Percentiles rank a stretch among this genome's conserved stretches.
phyloP scores from a whole-genome alignment of 2,888 invertebrate genomes.

The Scotopteryx bipunctaria region DNA sequence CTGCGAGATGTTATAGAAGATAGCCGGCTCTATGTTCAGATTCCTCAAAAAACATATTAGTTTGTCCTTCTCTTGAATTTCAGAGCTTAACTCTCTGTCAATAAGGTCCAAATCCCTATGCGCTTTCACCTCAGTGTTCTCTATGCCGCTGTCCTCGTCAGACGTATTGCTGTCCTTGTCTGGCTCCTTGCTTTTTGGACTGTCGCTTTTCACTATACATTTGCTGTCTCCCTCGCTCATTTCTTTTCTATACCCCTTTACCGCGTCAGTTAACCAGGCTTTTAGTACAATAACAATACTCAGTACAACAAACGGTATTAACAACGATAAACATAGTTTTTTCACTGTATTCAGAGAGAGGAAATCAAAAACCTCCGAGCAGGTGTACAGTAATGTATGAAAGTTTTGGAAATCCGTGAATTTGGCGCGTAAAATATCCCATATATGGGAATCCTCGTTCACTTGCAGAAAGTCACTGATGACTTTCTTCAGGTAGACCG shows the following conservation, averaged over 20 bases:
- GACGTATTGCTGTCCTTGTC: slow-evolving; percentile 46
- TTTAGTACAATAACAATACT: slow-evolving; percentile 62
- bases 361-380: slow-evolving; percentile 90
- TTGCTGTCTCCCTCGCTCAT: slow-evolving; percentile 34
- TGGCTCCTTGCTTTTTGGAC: neutral
- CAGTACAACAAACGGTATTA: slow-evolving; percentile 83
- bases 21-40: slow-evolving; percentile 76
- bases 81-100: slow-evolving; percentile 44
- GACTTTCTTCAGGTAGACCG: slow-evolving; percentile 69
- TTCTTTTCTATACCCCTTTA: slow-evolving; percentile 32
- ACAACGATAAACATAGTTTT: slow-evolving; percentile 77
- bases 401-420: slow-evolving; percentile 87
- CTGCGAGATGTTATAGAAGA: slow-evolving; percentile 89
- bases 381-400: slow-evolving; percentile 90
- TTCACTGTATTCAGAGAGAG: slow-evolving; percentile 81
- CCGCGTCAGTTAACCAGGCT: slow-evolving; percentile 57
- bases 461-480: slow-evolving; percentile 62
- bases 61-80: slow-evolving; percentile 29
- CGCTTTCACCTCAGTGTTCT: slow-evolving; percentile 71
- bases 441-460: slow-evolving; percentile 86
- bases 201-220: slow-evolving; percentile 36
- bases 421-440: slow-evolving; percentile 88
- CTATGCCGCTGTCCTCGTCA: slow-evolving; percentile 81
- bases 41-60: slow-evolving; percentile 55
- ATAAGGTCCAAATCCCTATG: slow-evolving; percentile 49